Evolutionary conservation across 2,113 vertebrate species (phyloP).

Genomic region (Nestor notabilis): DNA sequence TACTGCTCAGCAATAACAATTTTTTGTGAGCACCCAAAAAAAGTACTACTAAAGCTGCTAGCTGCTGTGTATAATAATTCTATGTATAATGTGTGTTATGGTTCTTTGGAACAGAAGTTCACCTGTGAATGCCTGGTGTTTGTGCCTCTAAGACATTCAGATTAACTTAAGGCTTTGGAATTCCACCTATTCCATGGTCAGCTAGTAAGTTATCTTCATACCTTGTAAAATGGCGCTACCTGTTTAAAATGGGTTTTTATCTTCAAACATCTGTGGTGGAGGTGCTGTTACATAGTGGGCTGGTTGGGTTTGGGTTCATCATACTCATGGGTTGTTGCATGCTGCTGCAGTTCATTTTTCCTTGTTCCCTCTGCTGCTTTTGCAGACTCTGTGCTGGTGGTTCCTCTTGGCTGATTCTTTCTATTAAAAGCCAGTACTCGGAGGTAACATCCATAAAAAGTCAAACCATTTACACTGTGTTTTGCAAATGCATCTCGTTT

Average conservation of each 20-base stretch:
- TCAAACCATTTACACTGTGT: neutral
- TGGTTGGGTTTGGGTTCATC: neutral
- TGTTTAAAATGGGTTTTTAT: neutral
- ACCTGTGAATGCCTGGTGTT: neutral
- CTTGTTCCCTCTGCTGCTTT: neutral
- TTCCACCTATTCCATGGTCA: neutral
- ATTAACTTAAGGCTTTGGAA: neutral
- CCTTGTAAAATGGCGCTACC: neutral
- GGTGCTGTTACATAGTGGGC: neutral
- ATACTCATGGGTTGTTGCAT: neutral
- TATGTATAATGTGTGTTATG: neutral
- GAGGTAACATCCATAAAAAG: neutral
- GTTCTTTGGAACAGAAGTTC: neutral
- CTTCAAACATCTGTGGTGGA: neutral
- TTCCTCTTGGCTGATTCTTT: neutral
- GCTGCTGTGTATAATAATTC: accelerated
- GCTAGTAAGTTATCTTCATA: neutral
- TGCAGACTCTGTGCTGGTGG: accelerated
- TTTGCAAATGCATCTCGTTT: neutral
- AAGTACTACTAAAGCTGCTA: neutral
- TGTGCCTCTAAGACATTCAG: neutral
- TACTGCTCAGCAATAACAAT: accelerated
- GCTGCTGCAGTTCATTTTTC: neutral
- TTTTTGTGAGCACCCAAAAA: neutral
- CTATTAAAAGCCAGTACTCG: neutral